phyloP scores from a whole-genome alignment of 2,113 vertebrate genomes.

The Sakesphorus luctuosus region DNA sequence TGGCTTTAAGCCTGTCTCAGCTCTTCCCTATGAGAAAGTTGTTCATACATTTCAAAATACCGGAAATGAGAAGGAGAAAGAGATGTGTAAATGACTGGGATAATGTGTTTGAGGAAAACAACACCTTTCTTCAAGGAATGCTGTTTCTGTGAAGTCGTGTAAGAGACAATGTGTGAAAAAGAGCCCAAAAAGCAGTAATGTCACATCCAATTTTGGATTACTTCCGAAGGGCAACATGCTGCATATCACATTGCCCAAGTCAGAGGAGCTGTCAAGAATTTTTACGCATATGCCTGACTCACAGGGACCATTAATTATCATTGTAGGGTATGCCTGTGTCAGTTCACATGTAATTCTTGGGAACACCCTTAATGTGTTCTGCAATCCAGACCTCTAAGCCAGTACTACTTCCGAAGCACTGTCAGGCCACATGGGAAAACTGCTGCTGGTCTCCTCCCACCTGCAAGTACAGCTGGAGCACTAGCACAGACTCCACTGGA shows the following conservation, averaged over 20 bases:
- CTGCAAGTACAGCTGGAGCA: background rate
- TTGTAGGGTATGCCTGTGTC: background rate
- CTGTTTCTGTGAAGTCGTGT: background rate
- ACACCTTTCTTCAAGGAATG: background rate
- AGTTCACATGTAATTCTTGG: background rate
- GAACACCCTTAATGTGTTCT: background rate
- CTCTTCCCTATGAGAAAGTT: background rate
- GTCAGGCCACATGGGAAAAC: background rate
- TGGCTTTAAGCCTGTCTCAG: background rate
- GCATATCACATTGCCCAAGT: background rate
- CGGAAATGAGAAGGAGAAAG: background rate
- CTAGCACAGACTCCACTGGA: background rate
- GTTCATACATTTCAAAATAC: background rate
- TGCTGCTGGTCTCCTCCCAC: background rate
- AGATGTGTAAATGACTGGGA: background rate
- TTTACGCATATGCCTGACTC: background rate
- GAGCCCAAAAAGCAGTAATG: background rate
- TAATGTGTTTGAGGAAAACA: background rate
- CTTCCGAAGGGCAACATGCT: background rate
- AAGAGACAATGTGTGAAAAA: conserved; percentile 9
- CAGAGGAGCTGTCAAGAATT: conserved; percentile 1
- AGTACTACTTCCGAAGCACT: background rate
- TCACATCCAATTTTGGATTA: background rate
- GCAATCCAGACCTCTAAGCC: background rate
- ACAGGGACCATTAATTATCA: background rate